Percentiles rank a stretch among this genome's conserved stretches.
Evolutionary conservation across 2,888 invertebrate species (phyloP).

Genomic region (Hyalella azteca): DNA sequence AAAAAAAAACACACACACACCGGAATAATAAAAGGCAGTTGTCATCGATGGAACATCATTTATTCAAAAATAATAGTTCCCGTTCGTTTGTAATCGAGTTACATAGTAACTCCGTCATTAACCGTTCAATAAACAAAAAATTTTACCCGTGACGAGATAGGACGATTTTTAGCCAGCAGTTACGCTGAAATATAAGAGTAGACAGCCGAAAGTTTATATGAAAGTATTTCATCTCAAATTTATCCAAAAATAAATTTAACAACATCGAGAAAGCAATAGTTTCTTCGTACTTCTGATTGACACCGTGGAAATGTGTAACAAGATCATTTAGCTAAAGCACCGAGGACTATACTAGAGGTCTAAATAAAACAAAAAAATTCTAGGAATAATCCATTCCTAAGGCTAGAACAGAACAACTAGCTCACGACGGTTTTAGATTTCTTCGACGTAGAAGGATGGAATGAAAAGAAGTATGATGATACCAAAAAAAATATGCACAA

Average conservation of each 20-base stretch:
- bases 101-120: slow-evolving; percentile 26
- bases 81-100: slow-evolving; percentile 9
- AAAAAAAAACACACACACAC: too few relatives aligned
- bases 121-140: not conserved
- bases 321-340: slow-evolving; percentile 8
- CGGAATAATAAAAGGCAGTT: not conserved
- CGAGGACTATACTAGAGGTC: slow-evolving; percentile 22
- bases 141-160: not conserved
- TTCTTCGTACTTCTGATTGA: too few relatives aligned
- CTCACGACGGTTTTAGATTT: not conserved
- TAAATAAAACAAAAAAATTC: not conserved
- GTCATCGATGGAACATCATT: slow-evolving; percentile 20
- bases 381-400: slow-evolving; percentile 10
- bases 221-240: not conserved
- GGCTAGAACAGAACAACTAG: slow-evolving; percentile 25
- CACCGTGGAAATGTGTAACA: not conserved
- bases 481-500: slow-evolving; percentile 13
- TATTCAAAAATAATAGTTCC: slow-evolving; percentile 32
- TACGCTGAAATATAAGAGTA: not conserved
- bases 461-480: slow-evolving; percentile 34
- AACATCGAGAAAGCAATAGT: not conserved
- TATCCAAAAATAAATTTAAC: not conserved
- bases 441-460: not conserved
- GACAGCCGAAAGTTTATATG: not conserved
- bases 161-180: too few relatives aligned